Evolutionary conservation across 1,140 invertebrate genomes (phyloP), one percentile per base, ranked within the genome.

Genomic region (Alviniconcha marisindica): DNA sequence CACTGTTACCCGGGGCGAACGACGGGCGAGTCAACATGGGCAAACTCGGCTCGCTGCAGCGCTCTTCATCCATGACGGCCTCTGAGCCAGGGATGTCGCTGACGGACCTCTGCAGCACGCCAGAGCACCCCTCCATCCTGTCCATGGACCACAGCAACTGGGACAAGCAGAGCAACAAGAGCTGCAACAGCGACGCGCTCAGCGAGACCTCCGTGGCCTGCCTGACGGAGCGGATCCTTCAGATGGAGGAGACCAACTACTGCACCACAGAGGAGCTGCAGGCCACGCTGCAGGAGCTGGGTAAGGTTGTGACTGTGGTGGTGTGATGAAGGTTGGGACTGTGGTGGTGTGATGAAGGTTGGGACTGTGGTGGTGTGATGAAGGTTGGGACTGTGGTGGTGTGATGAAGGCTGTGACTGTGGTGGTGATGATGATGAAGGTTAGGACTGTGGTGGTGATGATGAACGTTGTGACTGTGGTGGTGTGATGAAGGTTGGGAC

Each of bases 191-290:
- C 73, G 89, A 95, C 96, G 83, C 86, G 18, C 94, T 96, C 36
- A 97, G 96, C 90, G 97, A 98, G 92, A 96, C 98, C 24, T 98
- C 97, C 15, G 96, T 98, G 79, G 97, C 97, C 2, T 98, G 97
- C 93, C 94, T 98, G 56, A 97, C 98, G 92, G 97, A 98, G 91
- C 95, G 97, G 88, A 97, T 98, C 87, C 94, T 97, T 87, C 97
- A 98, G 93, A 97, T 97, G 96, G 96, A 97, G 91, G 96, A 97
- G 92, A 96, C 96, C 28, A 96, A 97, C 90, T 96, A 97, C 91
- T 96, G 96, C 76, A 98, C 97, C n/a, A 98, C 97, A 91, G 97
- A 99, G 93, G 98, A 99, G 93, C 94, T 99, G 0, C 97, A 98
- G 93, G 98, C 97, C 0, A 98, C 97, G 0, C 94, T 98, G 63